Base-by-base conservation (phyloP, 1,140 invertebrate species). In the Rhynchophorus ferrugineus region DNA sequence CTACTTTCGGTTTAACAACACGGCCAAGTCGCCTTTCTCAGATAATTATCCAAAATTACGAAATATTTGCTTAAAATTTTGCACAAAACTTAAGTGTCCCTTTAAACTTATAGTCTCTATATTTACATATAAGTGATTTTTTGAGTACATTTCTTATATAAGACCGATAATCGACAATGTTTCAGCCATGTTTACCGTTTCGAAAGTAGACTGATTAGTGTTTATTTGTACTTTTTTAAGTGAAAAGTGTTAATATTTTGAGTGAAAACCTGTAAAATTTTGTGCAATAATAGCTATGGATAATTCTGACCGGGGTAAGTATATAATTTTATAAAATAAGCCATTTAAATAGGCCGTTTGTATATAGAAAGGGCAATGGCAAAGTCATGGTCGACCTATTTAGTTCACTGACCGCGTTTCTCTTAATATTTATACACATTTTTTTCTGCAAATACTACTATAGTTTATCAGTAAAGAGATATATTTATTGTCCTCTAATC, bases 351-450 rank as follows among this genome's bases (percentile, higher is more conserved):
- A 37, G 33, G 18, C 29, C 21, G 33, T 19, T 20, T 48, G 20
- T 34, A 14, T 37, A 29, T 6, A 17, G 34, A 64, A 64, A 66
- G 65, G 68, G 66, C 66, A 69, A 68, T 68, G 67, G 66, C 67
- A 69, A 68, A 69, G 68, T 70, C 68, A 70, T 64, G 68, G 68
- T 70, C 68, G 64, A 60, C 44, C 49, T 62, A 67, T 67, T 68
- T 69, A 62, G 68, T 70, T 69, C 68, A 70, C 50, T 69, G 68
- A 69, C 66, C 68, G 63, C 61, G 59, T 63, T 69, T 64, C 61
- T 53, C 44, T 54, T 48, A 36, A 39, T 42, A 36, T 54, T 53
- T 36, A n/a, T n/a, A n/a, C 18, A 44, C n/a, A 33, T n/a, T 38
- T 29, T 21, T 13, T 29, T 42, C 9, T 33, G 3, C 33, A 19